These are phyloP conservation scores for Pheosia gnoma DNA, from an alignment of 2,888 invertebrate genomes.

Conservation along the genomic window DNA sequence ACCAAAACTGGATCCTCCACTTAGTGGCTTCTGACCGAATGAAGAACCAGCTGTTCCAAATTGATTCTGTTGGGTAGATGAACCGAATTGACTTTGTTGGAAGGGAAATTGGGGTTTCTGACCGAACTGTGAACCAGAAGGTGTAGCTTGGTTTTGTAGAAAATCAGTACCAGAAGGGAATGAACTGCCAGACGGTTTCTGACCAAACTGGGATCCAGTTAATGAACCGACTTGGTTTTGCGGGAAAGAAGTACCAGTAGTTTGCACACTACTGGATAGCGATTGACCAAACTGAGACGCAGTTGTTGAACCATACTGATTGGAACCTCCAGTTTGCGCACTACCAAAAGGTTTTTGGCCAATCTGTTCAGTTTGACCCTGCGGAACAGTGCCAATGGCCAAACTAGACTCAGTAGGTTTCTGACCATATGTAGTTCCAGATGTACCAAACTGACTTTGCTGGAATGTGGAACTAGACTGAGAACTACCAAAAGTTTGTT, in stretches of 20 bases:
- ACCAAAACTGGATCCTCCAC: neutral
- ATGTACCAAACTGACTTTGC: conserved; percentile 6
- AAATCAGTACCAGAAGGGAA: neutral
- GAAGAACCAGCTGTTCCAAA: neutral
- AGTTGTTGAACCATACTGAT: neutral
- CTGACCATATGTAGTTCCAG: conserved; percentile 9
- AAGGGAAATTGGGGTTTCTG: neutral
- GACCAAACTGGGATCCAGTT: neutral
- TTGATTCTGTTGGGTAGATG: neutral
- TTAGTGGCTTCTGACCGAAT: neutral
- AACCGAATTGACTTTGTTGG: conserved; percentile 4
- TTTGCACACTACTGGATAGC: neutral
- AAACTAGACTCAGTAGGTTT: neutral
- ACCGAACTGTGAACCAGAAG: neutral
- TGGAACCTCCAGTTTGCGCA: neutral
- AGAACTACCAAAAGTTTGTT: neutral
- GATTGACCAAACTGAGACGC: neutral
- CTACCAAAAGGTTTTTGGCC: conserved; percentile 3
- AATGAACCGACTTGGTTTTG: conserved; percentile 1
- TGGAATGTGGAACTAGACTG: neutral
- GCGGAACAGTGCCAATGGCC: neutral
- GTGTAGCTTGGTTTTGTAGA: neutral
- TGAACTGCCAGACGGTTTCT: neutral
- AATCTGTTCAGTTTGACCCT: neutral
- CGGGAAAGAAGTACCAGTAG: neutral